A percentile compares a stretch with the other conserved stretches of the same genome.
These are phyloP conservation scores for Glossophaga mutica DNA, from an alignment of 2,797 vertebrate species.

Conservation along the genomic window DNA sequence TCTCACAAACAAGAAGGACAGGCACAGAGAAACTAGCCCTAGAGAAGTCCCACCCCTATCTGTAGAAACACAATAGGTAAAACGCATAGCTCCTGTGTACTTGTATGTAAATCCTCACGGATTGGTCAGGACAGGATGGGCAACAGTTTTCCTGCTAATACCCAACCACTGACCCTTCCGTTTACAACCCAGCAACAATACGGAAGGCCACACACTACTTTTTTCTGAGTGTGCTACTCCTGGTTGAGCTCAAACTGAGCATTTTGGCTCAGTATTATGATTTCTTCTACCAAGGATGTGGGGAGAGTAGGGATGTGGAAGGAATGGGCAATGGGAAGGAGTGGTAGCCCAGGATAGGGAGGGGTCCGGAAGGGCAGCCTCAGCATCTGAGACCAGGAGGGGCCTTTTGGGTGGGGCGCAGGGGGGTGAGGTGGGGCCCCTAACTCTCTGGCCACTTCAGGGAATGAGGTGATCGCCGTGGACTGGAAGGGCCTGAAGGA, in stretches of 20 bases:
- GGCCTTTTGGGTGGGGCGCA: neutral
- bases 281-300: neutral
- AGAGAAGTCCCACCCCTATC: neutral
- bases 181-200: neutral
- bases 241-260: neutral
- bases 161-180: neutral
- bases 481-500: slow-evolving; percentile 97
- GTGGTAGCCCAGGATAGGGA: no score
- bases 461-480: slow-evolving; percentile 94
- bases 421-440: neutral
- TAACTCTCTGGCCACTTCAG: slow-evolving; percentile 75
- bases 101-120: neutral
- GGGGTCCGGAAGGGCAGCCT: neutral
- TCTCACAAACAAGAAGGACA: neutral
- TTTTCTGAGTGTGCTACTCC: neutral
- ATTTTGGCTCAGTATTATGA: neutral
- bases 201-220: neutral
- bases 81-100: neutral
- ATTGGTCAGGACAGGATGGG: neutral
- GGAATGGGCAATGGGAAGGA: neutral
- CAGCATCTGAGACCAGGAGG: neutral
- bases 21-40: neutral
- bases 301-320: neutral
- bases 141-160: neutral
- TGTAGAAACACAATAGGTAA: neutral